Evolutionary conservation across 2,888 invertebrate genomes (phyloP).

Genomic region (Chirona hameri): DNA sequence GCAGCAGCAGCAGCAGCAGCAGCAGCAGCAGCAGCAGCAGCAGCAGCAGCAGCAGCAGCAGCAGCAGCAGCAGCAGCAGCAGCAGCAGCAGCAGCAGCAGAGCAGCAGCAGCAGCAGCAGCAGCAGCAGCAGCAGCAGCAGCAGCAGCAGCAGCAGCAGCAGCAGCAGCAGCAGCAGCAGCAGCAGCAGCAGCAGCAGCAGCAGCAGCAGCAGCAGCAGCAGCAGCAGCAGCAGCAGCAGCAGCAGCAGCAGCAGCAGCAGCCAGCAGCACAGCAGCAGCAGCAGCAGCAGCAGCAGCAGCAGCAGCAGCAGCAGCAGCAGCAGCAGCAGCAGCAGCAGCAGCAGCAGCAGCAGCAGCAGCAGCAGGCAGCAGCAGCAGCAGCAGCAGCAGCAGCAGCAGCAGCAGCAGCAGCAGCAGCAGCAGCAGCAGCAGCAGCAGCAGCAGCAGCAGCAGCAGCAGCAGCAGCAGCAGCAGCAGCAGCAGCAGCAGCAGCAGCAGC

Average conservation of each 20-base stretch:
- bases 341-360: conserved; percentile 10
- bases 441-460: conserved; percentile 31
- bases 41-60: conserved; percentile 32
- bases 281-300: too few relatives aligned
- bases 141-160: conserved; percentile 1
- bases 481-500: conserved; percentile 30
- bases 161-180: neutral
- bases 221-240: conserved; percentile 25
- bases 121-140: conserved; percentile 32
- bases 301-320: conserved; percentile 1
- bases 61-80: conserved; percentile 32
- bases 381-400: conserved; percentile 29
- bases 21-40: conserved; percentile 32
- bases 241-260: conserved; percentile 29
- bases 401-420: conserved; percentile 22
- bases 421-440: conserved; percentile 30
- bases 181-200: conserved; percentile 8
- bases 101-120: too few relatives aligned
- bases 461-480: conserved; percentile 30
- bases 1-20: conserved; percentile 32
- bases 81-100: too few relatives aligned
- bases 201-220: conserved; percentile 25
- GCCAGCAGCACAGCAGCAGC: too few relatives aligned
- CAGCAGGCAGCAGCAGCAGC: too few relatives aligned
- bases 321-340: conserved; percentile 29